These are phyloP conservation scores for Rhinolophus ferrumequinum DNA, from an alignment of 2,113 vertebrate genomes.

Conservation along the genomic window DNA sequence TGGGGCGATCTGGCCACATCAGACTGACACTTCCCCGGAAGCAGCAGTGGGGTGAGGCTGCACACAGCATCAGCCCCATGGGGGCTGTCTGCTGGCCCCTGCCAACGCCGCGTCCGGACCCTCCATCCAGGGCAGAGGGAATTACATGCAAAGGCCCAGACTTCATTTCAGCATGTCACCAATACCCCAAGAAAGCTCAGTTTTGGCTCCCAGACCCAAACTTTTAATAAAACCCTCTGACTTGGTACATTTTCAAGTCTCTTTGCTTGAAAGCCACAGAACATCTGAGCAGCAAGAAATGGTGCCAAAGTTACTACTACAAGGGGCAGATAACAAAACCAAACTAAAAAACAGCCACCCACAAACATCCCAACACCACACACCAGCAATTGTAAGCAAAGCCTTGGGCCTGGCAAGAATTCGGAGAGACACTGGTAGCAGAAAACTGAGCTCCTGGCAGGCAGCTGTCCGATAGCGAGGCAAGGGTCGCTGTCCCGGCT, in stretches of 20 bases:
- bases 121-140: background rate
- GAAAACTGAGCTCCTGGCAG: background rate
- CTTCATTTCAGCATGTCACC: background rate
- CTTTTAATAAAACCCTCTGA: conserved; percentile 34
- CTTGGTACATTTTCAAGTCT: conserved; percentile 60
- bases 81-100: background rate
- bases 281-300: conserved; percentile 55
- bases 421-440: background rate
- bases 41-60: background rate
- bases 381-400: conserved; percentile 60
- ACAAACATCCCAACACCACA: conserved; percentile 56
- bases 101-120: background rate
- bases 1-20: background rate
- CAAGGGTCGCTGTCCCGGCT: conserved; percentile 52
- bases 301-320: conserved; percentile 60
- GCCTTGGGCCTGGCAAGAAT: conserved; percentile 27
- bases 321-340: conserved; percentile 74
- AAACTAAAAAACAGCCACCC: conserved; percentile 69
- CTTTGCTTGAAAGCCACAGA: conserved; percentile 40
- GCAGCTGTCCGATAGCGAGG: background rate
- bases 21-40: background rate
- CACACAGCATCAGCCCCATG: fast-evolving
- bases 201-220: background rate
- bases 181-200: background rate
- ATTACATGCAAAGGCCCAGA: background rate